Percentiles rank a stretch among this genome's conserved stretches.
phyloP scores from a whole-genome alignment of 1,140 invertebrate genomes.

The Zaprionus tsacasi region DNA sequence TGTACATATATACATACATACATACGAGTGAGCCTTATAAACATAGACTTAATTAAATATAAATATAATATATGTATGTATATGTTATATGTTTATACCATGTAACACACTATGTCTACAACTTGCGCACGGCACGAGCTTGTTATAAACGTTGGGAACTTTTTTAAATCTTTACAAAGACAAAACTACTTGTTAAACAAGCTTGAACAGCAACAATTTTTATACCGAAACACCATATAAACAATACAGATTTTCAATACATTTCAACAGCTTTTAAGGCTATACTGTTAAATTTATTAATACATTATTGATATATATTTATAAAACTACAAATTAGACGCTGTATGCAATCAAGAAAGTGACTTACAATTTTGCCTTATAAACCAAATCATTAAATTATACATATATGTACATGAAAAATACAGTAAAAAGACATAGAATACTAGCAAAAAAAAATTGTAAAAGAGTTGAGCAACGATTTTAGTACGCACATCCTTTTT shows the following conservation, averaged over 20 bases:
- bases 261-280: constrained; percentile 59
- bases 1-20: constrained; percentile 28
- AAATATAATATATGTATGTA: constrained; percentile 5
- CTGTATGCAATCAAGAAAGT: constrained; percentile 73
- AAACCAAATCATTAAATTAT: constrained; percentile 56
- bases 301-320: constrained; percentile 43
- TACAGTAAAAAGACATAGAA: neutral
- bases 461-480: constrained; percentile 30
- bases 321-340: constrained; percentile 48
- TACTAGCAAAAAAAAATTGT: constrained; percentile 7
- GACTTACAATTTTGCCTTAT: constrained; percentile 71
- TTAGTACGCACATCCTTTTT: constrained; percentile 58
- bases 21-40: constrained; percentile 63
- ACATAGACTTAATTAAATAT: constrained; percentile 15
- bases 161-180: constrained; percentile 61
- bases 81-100: constrained; percentile 14
- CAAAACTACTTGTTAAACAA: constrained; percentile 32
- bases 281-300: constrained; percentile 44
- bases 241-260: constrained; percentile 51
- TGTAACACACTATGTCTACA: constrained; percentile 23
- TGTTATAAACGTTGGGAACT: constrained; percentile 36
- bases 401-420: constrained; percentile 32
- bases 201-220: constrained; percentile 58
- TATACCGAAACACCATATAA: constrained; percentile 43
- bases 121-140: constrained; percentile 55